Base-by-base conservation (phyloP, 2,797 vertebrate species). In the Thunnus albacares region DNA sequence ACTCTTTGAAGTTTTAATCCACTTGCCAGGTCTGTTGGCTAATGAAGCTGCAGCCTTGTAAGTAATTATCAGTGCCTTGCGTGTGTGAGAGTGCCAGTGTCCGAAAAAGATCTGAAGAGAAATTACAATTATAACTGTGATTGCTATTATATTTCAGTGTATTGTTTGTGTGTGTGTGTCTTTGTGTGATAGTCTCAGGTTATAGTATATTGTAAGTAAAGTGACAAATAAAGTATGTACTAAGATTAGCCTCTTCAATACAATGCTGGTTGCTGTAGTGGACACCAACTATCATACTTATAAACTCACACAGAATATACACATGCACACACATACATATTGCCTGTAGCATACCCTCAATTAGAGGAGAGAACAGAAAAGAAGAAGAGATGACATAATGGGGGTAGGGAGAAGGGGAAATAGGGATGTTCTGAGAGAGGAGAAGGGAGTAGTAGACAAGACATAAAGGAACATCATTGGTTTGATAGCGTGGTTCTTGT, bases 1-100 rank as follows among this genome's bases (percentile, higher is more conserved):
- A 38, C 28, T 80, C 89, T 94, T 92, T 93, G 90, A 94, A 90
- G 88, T 93, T 87, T 80, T 92, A 90, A 93, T 90, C 77, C 24
- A 55, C 71, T 77, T 75, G 74, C 87, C 85, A 89, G 90, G 84
- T 83, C 84, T 89, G 85, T 55, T 80, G 71, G 85, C 81, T 91
- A 92, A 93, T 84, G 79, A 91, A 90, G 86, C 85, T 59, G 47
- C 82, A 83, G 75, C 86, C 83, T 85, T 81, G 49, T 79, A 79
- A 38, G 89, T 94, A 90, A 93, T 93, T 91, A 92, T 88, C 77
- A 84, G 81, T 41, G 62, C 68, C 79, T 67, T 55, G 56, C 81
- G 57, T 71, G 65, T 84, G 74, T 43, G 5, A 33, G 5, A 33
- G 30, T 33, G 63, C 58, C 70, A 70, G 69, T 59, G 75, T 82